Base-by-base conservation (phyloP, 2,888 invertebrate species). In the Tetramorium bicarinatum region DNA sequence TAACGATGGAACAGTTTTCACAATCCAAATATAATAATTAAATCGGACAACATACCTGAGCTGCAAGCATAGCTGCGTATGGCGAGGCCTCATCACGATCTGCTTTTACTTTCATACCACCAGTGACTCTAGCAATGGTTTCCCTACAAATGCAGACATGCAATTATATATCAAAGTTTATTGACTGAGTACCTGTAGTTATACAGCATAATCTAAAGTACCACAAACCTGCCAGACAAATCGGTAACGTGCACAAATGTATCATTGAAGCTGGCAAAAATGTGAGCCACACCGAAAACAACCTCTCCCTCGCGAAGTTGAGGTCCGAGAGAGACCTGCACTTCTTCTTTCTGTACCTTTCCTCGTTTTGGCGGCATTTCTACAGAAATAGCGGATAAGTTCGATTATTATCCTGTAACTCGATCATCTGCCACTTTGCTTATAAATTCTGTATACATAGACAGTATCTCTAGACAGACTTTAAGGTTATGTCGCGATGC, bases 61-160 rank as follows among this genome's bases (percentile, higher is more conserved):
- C 99, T 92, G 99, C 99, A 96, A 99, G 99, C 99, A 99, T 99
- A 97, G 99, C 99, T 93, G 99, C 99, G 95, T 99, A 99, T 69
- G 99, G 99, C 67, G 99, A 99, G 89, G 99, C 99, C 96, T 99
- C 99, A 95, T 99, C 99, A 96, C 99, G 97, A 96, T 99, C 99
- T 92, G 99, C 99, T 96, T 99, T 99, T 67, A 99, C 99, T 96
- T 99, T 99, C 99, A 99, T 99, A 86, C 99, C 99, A 93, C 99
- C 98, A 91, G 99, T 99, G 79, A 99, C 98, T 94, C 99, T 96
- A 90, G 98, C 98, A 93, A 98, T 98, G 21, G 98, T 98, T 97
- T 98, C 98, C 94, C 98, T 96, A 85, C 7, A 93, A 44, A 67
- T 25, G 13, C 62, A 54, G 2, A 38, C 29, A 9, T 2, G 0